These are phyloP conservation scores for Psococerastis gibbosa DNA, from an alignment of 2,888 invertebrate species.

Conservation along the genomic window DNA sequence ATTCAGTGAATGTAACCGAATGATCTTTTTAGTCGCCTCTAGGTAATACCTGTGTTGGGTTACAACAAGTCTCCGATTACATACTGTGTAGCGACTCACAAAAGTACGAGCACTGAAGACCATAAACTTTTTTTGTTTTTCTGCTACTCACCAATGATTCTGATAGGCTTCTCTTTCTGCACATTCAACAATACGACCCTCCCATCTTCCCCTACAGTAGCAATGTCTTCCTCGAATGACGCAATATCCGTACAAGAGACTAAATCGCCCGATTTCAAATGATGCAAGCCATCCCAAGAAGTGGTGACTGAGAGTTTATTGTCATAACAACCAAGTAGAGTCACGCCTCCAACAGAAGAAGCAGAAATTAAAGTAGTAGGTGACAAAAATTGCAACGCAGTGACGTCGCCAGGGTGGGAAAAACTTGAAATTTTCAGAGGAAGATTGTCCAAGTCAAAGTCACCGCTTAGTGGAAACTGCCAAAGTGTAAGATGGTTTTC, in stretches of 20 bases:
- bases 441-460: conserved; percentile 43
- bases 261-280: conserved; percentile 24
- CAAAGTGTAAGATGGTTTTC: conserved; percentile 51
- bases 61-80: no score
- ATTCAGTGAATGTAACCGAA: no score
- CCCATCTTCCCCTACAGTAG: conserved; percentile 74
- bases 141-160: no score
- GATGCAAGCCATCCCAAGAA: conserved; percentile 48
- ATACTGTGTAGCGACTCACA: no score
- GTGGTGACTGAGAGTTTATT: conserved; percentile 37
- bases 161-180: no score
- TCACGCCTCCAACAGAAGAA: conserved; percentile 43
- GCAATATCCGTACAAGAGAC: conserved; percentile 63
- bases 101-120: no score
- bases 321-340: conserved; percentile 39
- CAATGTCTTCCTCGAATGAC: conserved; percentile 56
- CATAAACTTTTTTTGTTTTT: no score
- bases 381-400: conserved; percentile 55
- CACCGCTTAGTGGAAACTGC: conserved; percentile 32
- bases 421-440: conserved; percentile 40
- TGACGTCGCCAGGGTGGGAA: conserved; percentile 52
- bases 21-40: no score
- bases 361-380: conserved; percentile 40
- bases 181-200: conserved; percentile 36
- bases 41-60: no score